These are phyloP conservation scores for Idaea biselata DNA, from an alignment of 2,888 invertebrate genomes.

Conservation along the genomic window DNA sequence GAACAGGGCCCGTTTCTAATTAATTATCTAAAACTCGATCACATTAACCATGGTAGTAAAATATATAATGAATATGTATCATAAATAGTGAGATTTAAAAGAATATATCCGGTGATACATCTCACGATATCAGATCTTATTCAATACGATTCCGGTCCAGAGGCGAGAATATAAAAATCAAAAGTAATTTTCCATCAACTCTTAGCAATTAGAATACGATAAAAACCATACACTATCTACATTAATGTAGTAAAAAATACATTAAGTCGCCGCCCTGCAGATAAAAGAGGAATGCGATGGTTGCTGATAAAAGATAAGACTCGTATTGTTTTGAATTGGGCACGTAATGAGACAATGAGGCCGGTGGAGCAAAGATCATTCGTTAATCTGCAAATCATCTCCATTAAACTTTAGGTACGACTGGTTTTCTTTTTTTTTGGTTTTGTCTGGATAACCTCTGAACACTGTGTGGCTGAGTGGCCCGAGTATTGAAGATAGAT, in stretches of 20 bases:
- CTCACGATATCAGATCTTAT: background rate
- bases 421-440: background rate
- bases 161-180: constrained; percentile 2
- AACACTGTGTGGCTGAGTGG: no score
- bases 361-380: constrained; percentile 24
- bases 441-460: no score
- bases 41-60: background rate
- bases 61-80: background rate
- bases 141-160: background rate
- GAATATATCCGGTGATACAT: background rate
- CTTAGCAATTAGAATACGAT: constrained; percentile 54
- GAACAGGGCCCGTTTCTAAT: no score
- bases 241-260: constrained; percentile 62
- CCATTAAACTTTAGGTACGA: background rate
- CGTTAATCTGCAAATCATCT: background rate
- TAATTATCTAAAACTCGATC: background rate
- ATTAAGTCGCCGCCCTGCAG: constrained; percentile 59
- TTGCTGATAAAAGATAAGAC: constrained; percentile 61
- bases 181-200: constrained; percentile 21
- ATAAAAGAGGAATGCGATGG: constrained; percentile 22
- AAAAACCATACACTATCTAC: constrained; percentile 58
- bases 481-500: no score
- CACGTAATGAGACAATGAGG: constrained; percentile 42
- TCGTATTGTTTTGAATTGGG: constrained; percentile 64
- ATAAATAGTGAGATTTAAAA: background rate